phyloP scores from a whole-genome alignment of 64 coral and sea anemone genomes.

The Pocillopora damicornis region DNA sequence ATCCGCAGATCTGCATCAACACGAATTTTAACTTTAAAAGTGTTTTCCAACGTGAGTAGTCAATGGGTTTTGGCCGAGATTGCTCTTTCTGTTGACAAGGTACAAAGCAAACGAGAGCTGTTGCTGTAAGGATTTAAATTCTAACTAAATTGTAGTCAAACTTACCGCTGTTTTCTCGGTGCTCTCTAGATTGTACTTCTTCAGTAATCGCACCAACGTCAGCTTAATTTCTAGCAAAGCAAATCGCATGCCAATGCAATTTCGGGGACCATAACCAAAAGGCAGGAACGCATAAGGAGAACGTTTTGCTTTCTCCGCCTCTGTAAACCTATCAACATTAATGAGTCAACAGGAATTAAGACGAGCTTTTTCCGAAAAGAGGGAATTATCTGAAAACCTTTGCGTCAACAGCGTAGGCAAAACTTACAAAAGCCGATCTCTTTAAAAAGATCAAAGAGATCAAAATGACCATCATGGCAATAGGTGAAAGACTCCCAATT shows the following conservation, averaged over 20 bases:
- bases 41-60: too few species aligned
- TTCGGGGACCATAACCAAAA: constrained; percentile 35
- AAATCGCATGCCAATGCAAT: constrained; percentile 43
- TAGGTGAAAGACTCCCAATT: too few species aligned
- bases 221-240: constrained; percentile 46
- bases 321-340: neutral
- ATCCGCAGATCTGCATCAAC: too few species aligned
- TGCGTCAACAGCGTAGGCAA: too few species aligned
- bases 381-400: too few species aligned
- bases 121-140: neutral
- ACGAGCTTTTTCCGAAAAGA: too few species aligned
- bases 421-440: too few species aligned
- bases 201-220: constrained; percentile 33
- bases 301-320: constrained; percentile 1
- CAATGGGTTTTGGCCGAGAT: too few species aligned
- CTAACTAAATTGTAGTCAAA: neutral
- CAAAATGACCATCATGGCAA: too few species aligned
- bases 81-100: neutral
- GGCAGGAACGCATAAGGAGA: constrained; percentile 14
- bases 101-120: neutral
- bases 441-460: too few species aligned
- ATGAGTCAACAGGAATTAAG: neutral
- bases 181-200: constrained; percentile 31
- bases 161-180: constrained; percentile 29
- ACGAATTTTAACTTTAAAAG: too few species aligned